Conservation (phyloP, 2,888 invertebrate species). For the Auanema freiburgensis region DNA sequence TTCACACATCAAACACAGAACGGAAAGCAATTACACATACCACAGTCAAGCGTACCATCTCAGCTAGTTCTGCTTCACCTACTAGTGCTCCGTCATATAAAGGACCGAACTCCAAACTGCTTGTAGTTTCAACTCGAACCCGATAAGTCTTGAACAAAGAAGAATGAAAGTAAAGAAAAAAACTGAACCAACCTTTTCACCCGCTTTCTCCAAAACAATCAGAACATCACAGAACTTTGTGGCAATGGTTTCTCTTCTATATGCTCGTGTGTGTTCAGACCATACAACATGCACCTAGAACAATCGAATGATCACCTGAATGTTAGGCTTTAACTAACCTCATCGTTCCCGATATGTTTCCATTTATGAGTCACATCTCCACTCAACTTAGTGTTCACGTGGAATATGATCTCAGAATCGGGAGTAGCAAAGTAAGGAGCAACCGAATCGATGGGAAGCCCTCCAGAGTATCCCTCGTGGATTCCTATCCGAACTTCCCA, state of each 20-base stretch:
- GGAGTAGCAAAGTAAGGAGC: constrained; percentile 88
- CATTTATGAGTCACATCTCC: constrained; percentile 66
- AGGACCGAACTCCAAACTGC: constrained; percentile 77
- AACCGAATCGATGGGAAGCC: constrained; percentile 76
- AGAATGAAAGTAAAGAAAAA: too few species aligned
- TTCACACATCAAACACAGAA: constrained; percentile 2
- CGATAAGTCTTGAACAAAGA: constrained; percentile 40
- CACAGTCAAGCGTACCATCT: constrained; percentile 84
- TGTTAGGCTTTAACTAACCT: constrained; percentile 26
- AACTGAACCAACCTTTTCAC: constrained; percentile 25
- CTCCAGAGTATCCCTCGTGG: constrained; percentile 86
- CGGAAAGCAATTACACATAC: constrained; percentile 65
- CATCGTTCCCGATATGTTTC: constrained; percentile 68
- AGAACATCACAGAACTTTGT: constrained; percentile 99
- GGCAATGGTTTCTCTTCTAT: constrained; percentile 92
- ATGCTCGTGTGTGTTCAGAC: constrained; percentile 94
- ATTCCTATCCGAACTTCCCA: constrained; percentile 77
- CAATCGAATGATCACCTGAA: not conserved
- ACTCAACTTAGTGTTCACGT: constrained; percentile 95
- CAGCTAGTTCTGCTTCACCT: constrained; percentile 77
- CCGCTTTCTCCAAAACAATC: constrained; percentile 82
- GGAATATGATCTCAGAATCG: constrained; percentile 73
- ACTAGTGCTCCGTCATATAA: constrained; percentile 88
- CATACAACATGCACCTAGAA: constrained; percentile 94
- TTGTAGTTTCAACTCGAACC: constrained; percentile 54